Evolutionary conservation across 53 echinoderm and acorn worm genomes (phyloP).

Genomic region (Crossaster papposus): DNA sequence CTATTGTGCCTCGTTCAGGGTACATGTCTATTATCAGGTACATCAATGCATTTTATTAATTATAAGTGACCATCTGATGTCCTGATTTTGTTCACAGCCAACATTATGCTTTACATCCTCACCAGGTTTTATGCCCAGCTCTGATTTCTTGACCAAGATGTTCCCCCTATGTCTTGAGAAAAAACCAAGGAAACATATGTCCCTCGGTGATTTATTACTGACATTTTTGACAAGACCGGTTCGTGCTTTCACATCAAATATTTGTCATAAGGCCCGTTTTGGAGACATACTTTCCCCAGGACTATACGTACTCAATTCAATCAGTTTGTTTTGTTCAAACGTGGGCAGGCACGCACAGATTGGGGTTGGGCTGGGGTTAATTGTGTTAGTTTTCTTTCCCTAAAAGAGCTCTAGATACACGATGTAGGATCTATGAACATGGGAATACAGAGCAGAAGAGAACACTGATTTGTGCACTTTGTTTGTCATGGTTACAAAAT

Average conservation of each 20-base stretch:
- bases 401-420: not conserved
- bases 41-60: too few relatives aligned
- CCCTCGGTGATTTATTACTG: conserved; percentile 5
- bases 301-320: conserved; percentile 54
- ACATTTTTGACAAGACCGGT: conserved; percentile 11
- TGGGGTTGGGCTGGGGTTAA: conserved; percentile 34
- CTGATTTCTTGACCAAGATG: not conserved
- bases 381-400: conserved; percentile 40
- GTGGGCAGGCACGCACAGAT: conserved; percentile 5
- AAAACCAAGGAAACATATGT: not conserved
- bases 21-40: too few relatives aligned
- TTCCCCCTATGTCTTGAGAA: not conserved
- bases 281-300: conserved; percentile 28
- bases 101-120: not conserved
- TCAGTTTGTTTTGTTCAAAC: conserved; percentile 22
- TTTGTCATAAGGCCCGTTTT: not conserved
- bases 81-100: not conserved
- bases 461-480: not conserved
- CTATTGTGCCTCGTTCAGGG: too few relatives aligned
- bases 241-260: conserved; percentile 55
- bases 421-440: not conserved
- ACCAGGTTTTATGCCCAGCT: not conserved
- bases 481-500: not conserved
- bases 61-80: not conserved
- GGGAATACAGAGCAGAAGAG: not conserved